phyloP scores from a whole-genome alignment of 30 jellyfish, hydroid and myxozoan genomes.

The Aurelia aurita region DNA sequence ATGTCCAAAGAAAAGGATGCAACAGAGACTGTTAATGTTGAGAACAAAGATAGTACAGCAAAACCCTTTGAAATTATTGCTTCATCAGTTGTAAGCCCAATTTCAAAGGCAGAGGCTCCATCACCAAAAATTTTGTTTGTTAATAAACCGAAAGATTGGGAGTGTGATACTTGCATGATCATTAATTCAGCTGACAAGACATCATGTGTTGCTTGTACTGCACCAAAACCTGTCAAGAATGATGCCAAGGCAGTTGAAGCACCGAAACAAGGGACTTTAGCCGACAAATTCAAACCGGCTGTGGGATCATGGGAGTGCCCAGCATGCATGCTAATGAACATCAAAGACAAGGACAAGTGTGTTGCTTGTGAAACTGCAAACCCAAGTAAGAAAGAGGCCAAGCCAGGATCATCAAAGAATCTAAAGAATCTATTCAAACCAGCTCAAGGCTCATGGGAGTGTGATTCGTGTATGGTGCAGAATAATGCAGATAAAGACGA shows the following conservation, averaged over 20 bases:
- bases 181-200: constrained; percentile 14
- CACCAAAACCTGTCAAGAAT: constrained; percentile 3
- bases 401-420: not conserved
- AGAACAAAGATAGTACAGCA: not conserved
- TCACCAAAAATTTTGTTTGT: not conserved
- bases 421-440: not conserved
- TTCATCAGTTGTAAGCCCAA: not conserved
- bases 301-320: constrained; percentile 77
- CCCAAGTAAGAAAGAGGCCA: constrained; percentile 19
- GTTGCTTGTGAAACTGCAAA: constrained; percentile 61
- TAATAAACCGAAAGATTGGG: constrained; percentile 52
- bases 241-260: not conserved
- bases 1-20: constrained; percentile 19
- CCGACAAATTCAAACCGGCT: constrained; percentile 28
- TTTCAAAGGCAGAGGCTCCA: too few species aligned
- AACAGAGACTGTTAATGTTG: not conserved
- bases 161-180: constrained; percentile 69
- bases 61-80: not conserved
- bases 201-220: constrained; percentile 51
- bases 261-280: not conserved
- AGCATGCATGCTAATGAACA: constrained; percentile 57
- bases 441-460: constrained; percentile 66
- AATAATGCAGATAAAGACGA: constrained; percentile 13
- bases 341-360: constrained; percentile 20
- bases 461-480: constrained; percentile 62